Evolutionary conservation across 2,888 invertebrate species (phyloP).

Genomic region (Acleris emargana): DNA sequence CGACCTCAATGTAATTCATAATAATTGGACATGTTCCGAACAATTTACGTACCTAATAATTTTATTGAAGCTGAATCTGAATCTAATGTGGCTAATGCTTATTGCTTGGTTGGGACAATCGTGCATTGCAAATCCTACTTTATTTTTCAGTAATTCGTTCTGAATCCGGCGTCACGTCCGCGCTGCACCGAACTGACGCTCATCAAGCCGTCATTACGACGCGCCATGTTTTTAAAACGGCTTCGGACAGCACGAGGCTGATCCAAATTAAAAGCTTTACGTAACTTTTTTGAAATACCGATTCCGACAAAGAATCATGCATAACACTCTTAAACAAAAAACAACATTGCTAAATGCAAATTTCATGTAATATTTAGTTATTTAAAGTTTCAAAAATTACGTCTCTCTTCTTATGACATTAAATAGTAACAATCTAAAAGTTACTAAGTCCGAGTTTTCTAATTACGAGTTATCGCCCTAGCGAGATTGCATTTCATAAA

Average conservation of each 20-base stretch:
- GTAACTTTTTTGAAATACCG: conserved; percentile 51
- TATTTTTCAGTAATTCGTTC: conserved; percentile 22
- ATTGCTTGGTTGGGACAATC: no score
- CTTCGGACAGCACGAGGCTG: conserved; percentile 66
- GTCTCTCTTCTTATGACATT: conserved; percentile 1
- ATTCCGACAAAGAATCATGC: conserved; percentile 10
- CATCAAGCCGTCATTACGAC: conserved; percentile 80
- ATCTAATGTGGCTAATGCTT: no score
- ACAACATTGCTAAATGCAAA: neutral
- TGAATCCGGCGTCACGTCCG: conserved; percentile 46
- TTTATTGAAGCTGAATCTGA: no score
- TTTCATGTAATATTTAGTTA: neutral
- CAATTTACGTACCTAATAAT: no score
- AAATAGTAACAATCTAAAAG: conserved; percentile 8
- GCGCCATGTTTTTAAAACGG: conserved; percentile 82
- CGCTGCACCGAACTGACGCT: conserved; percentile 62
- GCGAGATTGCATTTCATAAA: conserved; percentile 23
- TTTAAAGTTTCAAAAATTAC: neutral
- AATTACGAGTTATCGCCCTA: conserved; percentile 28
- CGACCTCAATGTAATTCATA: no score
- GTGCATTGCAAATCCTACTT: conserved; percentile 2
- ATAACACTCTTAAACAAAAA: conserved; percentile 5
- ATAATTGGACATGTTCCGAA: no score
- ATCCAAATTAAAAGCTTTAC: conserved; percentile 76
- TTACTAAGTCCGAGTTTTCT: conserved; percentile 26